Percentiles rank a stretch among this genome's conserved stretches.
Conservation (phyloP, 2,113 vertebrate genomes). For the Scytalopus superciliaris region DNA sequence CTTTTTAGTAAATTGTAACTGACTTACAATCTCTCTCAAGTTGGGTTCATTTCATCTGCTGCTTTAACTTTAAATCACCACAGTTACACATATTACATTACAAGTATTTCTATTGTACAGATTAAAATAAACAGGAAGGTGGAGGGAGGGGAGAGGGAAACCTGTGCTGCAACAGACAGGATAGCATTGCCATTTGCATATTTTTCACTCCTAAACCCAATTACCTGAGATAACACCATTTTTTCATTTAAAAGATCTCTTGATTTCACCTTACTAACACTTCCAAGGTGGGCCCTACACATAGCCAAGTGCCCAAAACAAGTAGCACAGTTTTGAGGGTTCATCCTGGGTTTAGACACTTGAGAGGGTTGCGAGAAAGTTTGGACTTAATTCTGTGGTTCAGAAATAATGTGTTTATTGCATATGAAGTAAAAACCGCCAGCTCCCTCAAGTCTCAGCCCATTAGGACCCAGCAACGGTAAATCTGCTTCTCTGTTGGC, state of each 20-base stretch:
- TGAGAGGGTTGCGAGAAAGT: not conserved
- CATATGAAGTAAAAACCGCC: not conserved
- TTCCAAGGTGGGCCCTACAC: not conserved
- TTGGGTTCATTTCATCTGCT: too few species aligned
- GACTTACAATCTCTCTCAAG: too few species aligned
- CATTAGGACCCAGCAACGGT: not conserved
- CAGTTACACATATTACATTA: not conserved
- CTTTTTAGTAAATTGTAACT: too few species aligned
- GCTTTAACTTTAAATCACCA: too few species aligned
- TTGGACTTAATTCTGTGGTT: not conserved
- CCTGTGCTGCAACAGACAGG: not conserved
- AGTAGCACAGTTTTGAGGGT: not conserved
- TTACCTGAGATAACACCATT: not conserved
- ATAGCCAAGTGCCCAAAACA: not conserved
- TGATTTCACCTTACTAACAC: not conserved
- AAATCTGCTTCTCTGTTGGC: not conserved
- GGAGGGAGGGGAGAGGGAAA: not conserved
- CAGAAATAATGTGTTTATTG: not conserved
- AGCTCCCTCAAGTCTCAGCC: not conserved
- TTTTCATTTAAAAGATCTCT: not conserved
- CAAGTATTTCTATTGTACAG: not conserved
- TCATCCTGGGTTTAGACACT: not conserved
- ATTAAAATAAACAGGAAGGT: not conserved
- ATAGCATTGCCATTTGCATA: not conserved
- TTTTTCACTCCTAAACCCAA: not conserved